Evolutionary conservation across 2,113 vertebrate genomes (phyloP).

Genomic region (Polypterus bichir): DNA sequence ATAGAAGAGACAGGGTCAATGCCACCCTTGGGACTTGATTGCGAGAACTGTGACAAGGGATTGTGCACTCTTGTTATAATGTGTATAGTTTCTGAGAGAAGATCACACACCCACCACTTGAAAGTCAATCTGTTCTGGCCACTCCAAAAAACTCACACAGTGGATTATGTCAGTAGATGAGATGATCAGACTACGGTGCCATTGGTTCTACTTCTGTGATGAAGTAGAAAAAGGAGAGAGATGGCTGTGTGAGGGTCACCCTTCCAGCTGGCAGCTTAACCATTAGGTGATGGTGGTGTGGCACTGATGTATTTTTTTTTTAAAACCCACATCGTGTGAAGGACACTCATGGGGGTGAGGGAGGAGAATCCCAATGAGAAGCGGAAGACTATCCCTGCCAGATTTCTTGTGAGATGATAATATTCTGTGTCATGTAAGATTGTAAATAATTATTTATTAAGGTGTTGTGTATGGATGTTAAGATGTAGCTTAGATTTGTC

Average conservation of each 20-base stretch:
- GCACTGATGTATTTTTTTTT: conserved; percentile 23
- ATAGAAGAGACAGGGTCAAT: conserved; percentile 15
- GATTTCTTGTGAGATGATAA: conserved; percentile 32
- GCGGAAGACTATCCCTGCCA: conserved; percentile 53
- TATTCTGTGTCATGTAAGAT: conserved; percentile 41
- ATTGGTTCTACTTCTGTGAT: no score
- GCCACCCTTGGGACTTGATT: conserved; percentile 34
- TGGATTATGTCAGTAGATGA: no score
- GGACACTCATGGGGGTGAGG: conserved; percentile 36
- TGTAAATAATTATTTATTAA: conserved; percentile 78
- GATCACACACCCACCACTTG: no score
- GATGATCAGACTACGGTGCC: no score
- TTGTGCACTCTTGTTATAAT: no score
- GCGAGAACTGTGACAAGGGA: not conserved
- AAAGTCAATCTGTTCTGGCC: no score
- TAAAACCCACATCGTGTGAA: conserved; percentile 29
- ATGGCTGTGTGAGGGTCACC: no score
- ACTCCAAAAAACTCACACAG: no score
- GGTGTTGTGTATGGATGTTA: conserved; percentile 46
- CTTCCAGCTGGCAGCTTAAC: no score
- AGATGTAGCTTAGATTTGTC: conserved; percentile 23
- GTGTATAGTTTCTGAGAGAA: no score
- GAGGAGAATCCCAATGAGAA: conserved; percentile 28
- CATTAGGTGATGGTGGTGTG: no score
- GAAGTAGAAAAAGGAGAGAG: no score